phyloP scores from a whole-genome alignment of 2,113 vertebrate species.

The Ranitomeya variabilis region DNA sequence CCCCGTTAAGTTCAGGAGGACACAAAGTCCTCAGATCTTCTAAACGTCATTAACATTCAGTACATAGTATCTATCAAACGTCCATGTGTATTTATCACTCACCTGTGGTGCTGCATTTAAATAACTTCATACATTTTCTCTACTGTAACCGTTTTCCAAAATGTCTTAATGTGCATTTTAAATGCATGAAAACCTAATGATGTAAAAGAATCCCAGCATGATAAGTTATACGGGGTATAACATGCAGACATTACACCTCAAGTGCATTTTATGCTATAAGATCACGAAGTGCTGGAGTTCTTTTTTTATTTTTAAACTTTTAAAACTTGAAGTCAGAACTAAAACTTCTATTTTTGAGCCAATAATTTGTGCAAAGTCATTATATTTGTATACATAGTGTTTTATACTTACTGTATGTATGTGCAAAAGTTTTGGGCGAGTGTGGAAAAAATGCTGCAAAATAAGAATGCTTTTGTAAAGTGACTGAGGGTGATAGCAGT shows the following conservation, averaged over 20 bases:
- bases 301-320: background rate
- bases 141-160: slow-evolving; percentile 2
- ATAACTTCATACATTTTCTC: slow-evolving; percentile 50
- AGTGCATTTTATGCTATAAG: too few relatives aligned
- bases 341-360: background rate
- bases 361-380: too few relatives aligned
- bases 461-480: too few relatives aligned
- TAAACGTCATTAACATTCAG: slow-evolving; percentile 14
- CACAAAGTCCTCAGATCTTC: background rate
- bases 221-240: background rate
- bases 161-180: slow-evolving; percentile 49
- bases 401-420: too few relatives aligned
- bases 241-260: background rate
- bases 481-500: too few relatives aligned
- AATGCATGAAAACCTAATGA: slow-evolving; percentile 51
- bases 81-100: slow-evolving; percentile 27
- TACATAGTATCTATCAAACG: background rate
- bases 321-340: background rate
- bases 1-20: background rate
- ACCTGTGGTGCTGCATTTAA: slow-evolving; percentile 54
- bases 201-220: background rate
- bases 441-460: too few relatives aligned
- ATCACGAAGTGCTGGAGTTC: background rate
- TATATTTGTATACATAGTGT: too few relatives aligned
- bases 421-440: too few relatives aligned